Conservation (phyloP, 2,797 vertebrate species). For the Acrossocheilus fasciatus region DNA sequence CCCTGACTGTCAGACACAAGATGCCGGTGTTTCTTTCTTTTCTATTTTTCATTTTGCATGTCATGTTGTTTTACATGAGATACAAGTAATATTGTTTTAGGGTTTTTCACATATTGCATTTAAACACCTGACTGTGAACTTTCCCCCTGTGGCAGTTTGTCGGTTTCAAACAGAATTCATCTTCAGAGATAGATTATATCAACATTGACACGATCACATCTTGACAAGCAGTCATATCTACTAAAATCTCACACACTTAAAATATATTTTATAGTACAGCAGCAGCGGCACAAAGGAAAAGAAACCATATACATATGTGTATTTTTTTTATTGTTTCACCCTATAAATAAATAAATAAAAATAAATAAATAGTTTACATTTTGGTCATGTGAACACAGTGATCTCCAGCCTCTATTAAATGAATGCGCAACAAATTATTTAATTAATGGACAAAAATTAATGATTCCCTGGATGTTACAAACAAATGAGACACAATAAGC, state of each 20-base stretch:
- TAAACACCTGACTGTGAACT: constrained; percentile 36
- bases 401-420: not conserved
- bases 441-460: not conserved
- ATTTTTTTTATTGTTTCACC: not conserved
- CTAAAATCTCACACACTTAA: not conserved
- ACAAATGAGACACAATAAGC: constrained; percentile 4
- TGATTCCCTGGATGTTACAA: not conserved
- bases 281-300: not conserved
- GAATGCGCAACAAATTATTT: not conserved
- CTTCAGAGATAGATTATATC: constrained; percentile 19
- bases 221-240: constrained; percentile 19
- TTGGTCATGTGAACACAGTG: not conserved
- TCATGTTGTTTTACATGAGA: constrained; percentile 10
- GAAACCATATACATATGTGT: not conserved
- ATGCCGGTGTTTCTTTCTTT: not conserved
- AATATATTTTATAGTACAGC: not conserved
- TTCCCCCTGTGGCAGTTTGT: constrained; percentile 37
- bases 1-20: not conserved
- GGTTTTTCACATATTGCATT: constrained; percentile 8
- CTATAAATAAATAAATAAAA: not conserved
- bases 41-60: not conserved
- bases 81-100: constrained; percentile 17
- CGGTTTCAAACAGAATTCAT: constrained; percentile 35
- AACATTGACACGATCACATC: constrained; percentile 29
- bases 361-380: not conserved